These are phyloP conservation scores for Drosophila aldrichi DNA, from an alignment of 2,888 invertebrate species.

Conservation along the genomic window DNA sequence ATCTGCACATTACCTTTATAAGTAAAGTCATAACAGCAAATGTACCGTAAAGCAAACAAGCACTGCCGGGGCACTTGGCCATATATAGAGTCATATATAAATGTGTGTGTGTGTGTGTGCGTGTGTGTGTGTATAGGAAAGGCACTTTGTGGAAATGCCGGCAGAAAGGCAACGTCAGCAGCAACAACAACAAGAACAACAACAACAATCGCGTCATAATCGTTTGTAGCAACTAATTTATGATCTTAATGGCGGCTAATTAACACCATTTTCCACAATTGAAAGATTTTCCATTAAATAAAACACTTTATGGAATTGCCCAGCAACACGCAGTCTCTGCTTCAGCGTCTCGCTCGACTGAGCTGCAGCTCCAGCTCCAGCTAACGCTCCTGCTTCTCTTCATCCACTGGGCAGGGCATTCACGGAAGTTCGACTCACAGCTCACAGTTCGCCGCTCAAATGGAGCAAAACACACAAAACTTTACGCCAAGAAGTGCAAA, in stretches of 20 bases:
- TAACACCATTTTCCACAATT: constrained; percentile 81
- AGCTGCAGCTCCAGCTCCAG: constrained; percentile 8
- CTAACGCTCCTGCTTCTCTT: neutral
- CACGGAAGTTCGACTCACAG: constrained; percentile 63
- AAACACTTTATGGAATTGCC: constrained; percentile 81
- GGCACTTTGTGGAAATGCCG: constrained; percentile 67
- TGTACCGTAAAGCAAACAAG: constrained; percentile 78
- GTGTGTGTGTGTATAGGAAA: constrained; percentile 22
- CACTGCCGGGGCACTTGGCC: constrained; percentile 59
- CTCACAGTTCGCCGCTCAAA: constrained; percentile 54
- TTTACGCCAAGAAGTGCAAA: constrained; percentile 64
- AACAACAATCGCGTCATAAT: constrained; percentile 75
- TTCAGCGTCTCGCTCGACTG: constrained; percentile 58
- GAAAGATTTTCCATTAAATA: constrained; percentile 82
- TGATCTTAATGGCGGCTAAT: constrained; percentile 81
- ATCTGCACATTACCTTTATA: constrained; percentile 52
- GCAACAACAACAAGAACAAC: constrained; percentile 19
- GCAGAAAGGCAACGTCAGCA: constrained; percentile 48
- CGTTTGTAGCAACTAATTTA: constrained; percentile 81
- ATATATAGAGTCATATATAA: constrained; percentile 62
- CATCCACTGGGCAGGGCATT: constrained; percentile 58
- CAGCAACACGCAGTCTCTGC: constrained; percentile 62
- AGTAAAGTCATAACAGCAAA: constrained; percentile 74
- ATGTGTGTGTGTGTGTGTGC: too few species aligned
- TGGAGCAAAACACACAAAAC: constrained; percentile 76